Evolutionary conservation across 2,113 vertebrate genomes (phyloP).

Genomic region (Nymphicus hollandicus): DNA sequence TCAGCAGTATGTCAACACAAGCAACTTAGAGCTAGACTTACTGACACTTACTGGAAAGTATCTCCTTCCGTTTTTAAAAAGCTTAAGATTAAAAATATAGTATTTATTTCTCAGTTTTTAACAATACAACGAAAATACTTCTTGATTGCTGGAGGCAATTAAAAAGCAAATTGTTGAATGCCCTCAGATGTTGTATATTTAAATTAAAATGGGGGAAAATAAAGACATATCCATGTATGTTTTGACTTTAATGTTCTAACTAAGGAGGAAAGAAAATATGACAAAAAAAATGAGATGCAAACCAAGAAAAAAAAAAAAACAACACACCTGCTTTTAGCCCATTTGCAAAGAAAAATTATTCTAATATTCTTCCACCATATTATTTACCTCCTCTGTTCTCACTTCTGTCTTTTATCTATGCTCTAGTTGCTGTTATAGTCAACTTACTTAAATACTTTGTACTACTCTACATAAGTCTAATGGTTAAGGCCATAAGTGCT

Average conservation of each 20-base stretch:
- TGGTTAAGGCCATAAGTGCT: background rate
- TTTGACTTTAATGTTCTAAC: background rate
- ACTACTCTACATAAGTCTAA: background rate
- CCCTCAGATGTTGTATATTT: background rate
- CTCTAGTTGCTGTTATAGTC: background rate
- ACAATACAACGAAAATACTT: constrained; percentile 34
- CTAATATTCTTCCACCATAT: background rate
- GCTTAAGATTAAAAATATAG: constrained; percentile 67
- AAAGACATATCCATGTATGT: background rate
- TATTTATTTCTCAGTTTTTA: constrained; percentile 38
- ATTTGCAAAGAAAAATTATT: background rate
- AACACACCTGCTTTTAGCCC: background rate
- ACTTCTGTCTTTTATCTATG: background rate
- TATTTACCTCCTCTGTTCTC: background rate
- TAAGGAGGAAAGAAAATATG: background rate
- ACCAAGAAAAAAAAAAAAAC: background rate
- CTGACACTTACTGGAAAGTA: constrained; percentile 61
- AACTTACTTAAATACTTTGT: background rate
- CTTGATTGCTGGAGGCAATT: constrained; percentile 27
- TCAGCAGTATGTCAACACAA: constrained; percentile 70
- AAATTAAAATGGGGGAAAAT: background rate
- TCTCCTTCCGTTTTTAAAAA: constrained; percentile 57
- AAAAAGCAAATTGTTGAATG: constrained; percentile 9
- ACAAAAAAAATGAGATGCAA: background rate
- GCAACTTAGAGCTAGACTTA: constrained; percentile 58